Evolutionary conservation across 2,797 vertebrate species (phyloP).

Genomic region (Delichon dasypus): DNA sequence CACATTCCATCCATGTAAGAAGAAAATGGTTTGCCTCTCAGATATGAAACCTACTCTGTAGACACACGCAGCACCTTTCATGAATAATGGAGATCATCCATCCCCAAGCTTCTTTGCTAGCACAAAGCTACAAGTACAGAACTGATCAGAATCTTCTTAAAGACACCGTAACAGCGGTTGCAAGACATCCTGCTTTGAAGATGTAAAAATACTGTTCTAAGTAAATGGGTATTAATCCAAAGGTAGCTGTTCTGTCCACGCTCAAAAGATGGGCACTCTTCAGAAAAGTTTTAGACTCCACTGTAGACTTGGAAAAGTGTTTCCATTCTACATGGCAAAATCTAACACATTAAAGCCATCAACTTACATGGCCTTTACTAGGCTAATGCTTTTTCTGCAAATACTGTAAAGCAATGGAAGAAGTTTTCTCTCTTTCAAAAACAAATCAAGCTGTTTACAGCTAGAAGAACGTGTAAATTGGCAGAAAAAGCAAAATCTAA

Average conservation of each 20-base stretch:
- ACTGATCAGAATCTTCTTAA: not conserved
- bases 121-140: not conserved
- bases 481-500: constrained; percentile 22
- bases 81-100: not conserved
- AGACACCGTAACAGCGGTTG: not conserved
- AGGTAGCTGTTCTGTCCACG: not conserved
- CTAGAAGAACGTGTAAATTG: not conserved
- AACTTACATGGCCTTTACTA: not conserved
- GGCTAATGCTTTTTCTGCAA: not conserved
- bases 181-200: not conserved
- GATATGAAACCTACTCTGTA: not conserved
- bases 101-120: not conserved
- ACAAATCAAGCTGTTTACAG: not conserved
- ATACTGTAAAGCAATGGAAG: not conserved
- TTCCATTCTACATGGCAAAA: not conserved
- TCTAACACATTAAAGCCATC: not conserved
- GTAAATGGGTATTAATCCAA: not conserved
- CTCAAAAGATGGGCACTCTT: not conserved
- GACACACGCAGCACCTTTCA: not conserved
- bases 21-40: not conserved
- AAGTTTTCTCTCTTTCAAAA: not conserved
- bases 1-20: accelerated
- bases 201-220: not conserved
- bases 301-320: not conserved
- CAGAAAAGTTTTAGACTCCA: not conserved